These are phyloP conservation scores for Mythimna lalbum DNA, from an alignment of 2,888 invertebrate genomes.

Conservation along the genomic window DNA sequence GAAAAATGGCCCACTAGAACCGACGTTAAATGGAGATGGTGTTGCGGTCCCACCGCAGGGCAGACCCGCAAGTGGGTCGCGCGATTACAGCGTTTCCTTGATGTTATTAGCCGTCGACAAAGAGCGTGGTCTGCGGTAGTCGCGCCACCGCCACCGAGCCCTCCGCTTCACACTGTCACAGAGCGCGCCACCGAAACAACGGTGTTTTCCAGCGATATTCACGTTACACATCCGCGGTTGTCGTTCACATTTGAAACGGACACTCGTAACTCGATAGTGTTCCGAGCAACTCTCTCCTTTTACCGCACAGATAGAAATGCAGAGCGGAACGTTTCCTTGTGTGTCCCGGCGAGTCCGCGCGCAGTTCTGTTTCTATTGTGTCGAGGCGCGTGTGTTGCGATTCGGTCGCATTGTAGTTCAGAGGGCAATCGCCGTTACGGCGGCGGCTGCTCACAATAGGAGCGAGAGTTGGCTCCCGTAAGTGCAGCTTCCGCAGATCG, in stretches of 20 bases:
- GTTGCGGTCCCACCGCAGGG: constrained; percentile 81
- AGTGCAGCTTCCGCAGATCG: constrained; percentile 81
- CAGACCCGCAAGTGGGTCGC: constrained; percentile 77
- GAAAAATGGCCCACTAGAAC: constrained; percentile 75
- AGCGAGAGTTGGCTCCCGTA: constrained; percentile 83
- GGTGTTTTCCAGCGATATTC: constrained; percentile 74
- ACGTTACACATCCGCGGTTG: constrained; percentile 85
- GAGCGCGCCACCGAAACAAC: constrained; percentile 65
- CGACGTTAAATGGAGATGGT: constrained; percentile 75
- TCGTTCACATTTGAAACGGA: constrained; percentile 81
- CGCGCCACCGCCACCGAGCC: constrained; percentile 59
- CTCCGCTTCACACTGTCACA: constrained; percentile 68
- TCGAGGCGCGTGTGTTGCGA: constrained; percentile 68
- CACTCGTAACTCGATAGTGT: constrained; percentile 82
- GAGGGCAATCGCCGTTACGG: constrained; percentile 83
- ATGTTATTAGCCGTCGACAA: constrained; percentile 81
- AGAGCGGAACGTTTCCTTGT: constrained; percentile 89
- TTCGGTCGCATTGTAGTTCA: constrained; percentile 81
- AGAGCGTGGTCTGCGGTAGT: constrained; percentile 78
- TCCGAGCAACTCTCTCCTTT: constrained; percentile 85
- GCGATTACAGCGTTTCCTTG: constrained; percentile 80
- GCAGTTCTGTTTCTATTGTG: constrained; percentile 81
- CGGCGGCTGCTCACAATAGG: constrained; percentile 82
- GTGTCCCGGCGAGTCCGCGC: constrained; percentile 71
- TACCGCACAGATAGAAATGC: constrained; percentile 83